Conservation (phyloP, 2,888 invertebrate genomes). For the Amiota communis region DNA sequence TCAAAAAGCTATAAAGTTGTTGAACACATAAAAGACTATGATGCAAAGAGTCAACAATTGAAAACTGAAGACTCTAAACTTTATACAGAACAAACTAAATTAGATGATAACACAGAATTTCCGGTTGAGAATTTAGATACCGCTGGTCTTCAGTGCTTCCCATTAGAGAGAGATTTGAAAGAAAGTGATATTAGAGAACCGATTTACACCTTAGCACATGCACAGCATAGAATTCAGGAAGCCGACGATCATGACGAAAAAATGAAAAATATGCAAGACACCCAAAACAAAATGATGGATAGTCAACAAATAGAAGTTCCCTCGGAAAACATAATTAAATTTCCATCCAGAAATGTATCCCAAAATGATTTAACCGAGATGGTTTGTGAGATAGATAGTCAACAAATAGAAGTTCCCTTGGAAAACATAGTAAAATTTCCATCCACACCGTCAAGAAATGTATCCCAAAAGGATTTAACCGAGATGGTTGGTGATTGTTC, state of each 20-base stretch:
- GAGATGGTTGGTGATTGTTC: too few species aligned
- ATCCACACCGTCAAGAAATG: too few species aligned
- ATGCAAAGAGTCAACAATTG: conserved; percentile 34
- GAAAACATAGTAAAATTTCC: too few species aligned
- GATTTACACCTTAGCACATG: conserved; percentile 46
- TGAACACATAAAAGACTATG: conserved; percentile 42
- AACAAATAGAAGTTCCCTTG: too few species aligned
- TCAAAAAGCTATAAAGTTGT: conserved; percentile 35
- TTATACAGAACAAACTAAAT: conserved; percentile 21
- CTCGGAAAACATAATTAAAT: too few species aligned
- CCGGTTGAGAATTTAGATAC: conserved; percentile 46
- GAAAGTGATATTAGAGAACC: conserved; percentile 43
- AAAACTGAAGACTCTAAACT: conserved; percentile 19
- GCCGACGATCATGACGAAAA: conserved; percentile 47
- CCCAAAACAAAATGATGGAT: too few species aligned
- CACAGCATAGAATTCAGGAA: conserved; percentile 46
- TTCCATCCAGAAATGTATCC: too few species aligned
- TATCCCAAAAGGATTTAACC: too few species aligned
- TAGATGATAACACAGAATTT: conserved; percentile 56
- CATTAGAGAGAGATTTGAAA: conserved; percentile 46
- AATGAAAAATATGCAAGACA: conserved; percentile 26
- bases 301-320: too few species aligned
- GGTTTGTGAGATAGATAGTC: too few species aligned
- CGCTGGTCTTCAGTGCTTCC: conserved; percentile 44
- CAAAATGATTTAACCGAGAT: too few species aligned